phyloP scores from a whole-genome alignment of 2,888 invertebrate species.

The Tridacna crocea region DNA sequence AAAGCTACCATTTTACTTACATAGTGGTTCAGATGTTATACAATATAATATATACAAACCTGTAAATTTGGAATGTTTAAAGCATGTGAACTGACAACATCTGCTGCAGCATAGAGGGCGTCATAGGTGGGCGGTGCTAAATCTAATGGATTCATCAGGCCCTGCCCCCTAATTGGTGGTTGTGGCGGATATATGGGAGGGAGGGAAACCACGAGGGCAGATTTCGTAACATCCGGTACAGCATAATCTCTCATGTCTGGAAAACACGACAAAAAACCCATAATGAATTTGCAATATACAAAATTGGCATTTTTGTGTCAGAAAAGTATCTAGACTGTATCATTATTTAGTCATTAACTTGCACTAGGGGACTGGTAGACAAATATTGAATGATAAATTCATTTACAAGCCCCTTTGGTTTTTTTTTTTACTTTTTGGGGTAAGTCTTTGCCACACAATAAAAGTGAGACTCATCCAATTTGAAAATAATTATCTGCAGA shows the following conservation, averaged over 20 bases:
- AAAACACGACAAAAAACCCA: not conserved
- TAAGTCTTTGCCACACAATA: too few species aligned
- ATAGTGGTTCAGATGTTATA: not conserved
- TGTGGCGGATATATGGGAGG: conserved; percentile 74
- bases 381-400: too few species aligned
- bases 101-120: conserved; percentile 78
- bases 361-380: too few species aligned
- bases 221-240: conserved; percentile 82
- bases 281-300: too few species aligned
- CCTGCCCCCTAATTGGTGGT: conserved; percentile 62
- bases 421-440: too few species aligned
- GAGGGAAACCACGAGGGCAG: conserved; percentile 77
- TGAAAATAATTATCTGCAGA: too few species aligned
- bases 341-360: too few species aligned
- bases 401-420: too few species aligned
- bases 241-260: conserved; percentile 82
- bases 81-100: conserved; percentile 76
- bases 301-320: too few species aligned
- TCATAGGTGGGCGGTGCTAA: conserved; percentile 80
- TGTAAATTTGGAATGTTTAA: conserved; percentile 78
- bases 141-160: conserved; percentile 65
- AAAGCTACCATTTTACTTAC: not conserved
- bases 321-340: too few species aligned
- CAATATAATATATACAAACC: conserved; percentile 27
- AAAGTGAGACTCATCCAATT: too few species aligned